phyloP scores from a whole-genome alignment of 1,140 invertebrate species.

The Drosophila persimilis region DNA sequence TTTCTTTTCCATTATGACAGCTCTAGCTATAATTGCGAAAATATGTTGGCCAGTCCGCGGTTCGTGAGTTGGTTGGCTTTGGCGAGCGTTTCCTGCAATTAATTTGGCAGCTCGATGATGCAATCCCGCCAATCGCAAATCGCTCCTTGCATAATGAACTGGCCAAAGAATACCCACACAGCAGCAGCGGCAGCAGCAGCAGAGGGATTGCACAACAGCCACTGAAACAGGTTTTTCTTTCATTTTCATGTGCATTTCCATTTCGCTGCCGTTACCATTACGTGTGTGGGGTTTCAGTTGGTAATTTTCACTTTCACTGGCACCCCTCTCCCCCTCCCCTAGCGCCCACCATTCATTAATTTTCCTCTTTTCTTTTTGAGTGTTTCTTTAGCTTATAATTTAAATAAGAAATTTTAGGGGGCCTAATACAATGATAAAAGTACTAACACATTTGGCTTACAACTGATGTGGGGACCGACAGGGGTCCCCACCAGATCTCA shows the following conservation, averaged over 20 bases:
- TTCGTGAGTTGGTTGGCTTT: slow-evolving; percentile 13
- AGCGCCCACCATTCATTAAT: slow-evolving; percentile 19
- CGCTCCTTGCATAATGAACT: slow-evolving; percentile 70
- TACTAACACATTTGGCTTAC: slow-evolving; percentile 82
- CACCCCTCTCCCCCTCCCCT: background rate
- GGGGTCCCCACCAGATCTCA: slow-evolving; percentile 58
- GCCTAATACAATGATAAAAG: slow-evolving; percentile 74
- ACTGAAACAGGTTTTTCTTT: slow-evolving; percentile 64
- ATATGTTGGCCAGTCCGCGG: slow-evolving; percentile 34
- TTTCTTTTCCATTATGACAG: slow-evolving; percentile 42
- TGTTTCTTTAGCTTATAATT: slow-evolving; percentile 81
- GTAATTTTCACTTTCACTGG: slow-evolving; percentile 65
- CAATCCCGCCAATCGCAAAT: slow-evolving; percentile 46
- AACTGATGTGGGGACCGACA: slow-evolving; percentile 51
- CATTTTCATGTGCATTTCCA: slow-evolving; percentile 38
- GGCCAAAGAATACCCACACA: slow-evolving; percentile 73
- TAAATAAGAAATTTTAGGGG: slow-evolving; percentile 66
- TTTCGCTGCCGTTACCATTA: slow-evolving; percentile 31
- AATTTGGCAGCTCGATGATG: slow-evolving; percentile 60
- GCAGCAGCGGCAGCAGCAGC: slow-evolving; percentile 17
- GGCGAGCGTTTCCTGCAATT: slow-evolving; percentile 67
- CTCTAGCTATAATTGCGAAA: slow-evolving; percentile 34
- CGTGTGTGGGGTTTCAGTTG: slow-evolving; percentile 43
- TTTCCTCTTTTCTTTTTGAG: slow-evolving; percentile 45
- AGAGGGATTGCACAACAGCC: slow-evolving; percentile 4